Evolutionary conservation across 2,888 invertebrate species (phyloP).

Genomic region (Dinocampus coccinellae): DNA sequence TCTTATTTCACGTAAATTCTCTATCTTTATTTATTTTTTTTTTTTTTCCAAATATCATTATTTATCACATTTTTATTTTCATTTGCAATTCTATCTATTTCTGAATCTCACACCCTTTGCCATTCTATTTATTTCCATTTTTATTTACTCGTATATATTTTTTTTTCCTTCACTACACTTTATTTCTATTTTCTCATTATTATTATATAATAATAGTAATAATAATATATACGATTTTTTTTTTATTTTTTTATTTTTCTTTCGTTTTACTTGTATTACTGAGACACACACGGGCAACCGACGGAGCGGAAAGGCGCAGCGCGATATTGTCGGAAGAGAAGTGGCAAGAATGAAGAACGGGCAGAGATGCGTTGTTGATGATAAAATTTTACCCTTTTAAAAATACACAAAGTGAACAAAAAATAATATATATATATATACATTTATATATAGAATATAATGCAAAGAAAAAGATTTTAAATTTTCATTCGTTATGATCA

Average conservation of each 20-base stretch:
- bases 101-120: not conserved
- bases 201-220: too few relatives aligned
- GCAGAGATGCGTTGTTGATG: slow-evolving; percentile 36
- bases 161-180: not conserved
- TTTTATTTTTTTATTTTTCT: slow-evolving; percentile 3
- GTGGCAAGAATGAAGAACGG: slow-evolving; percentile 28
- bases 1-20: too few relatives aligned
- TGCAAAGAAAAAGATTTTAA: slow-evolving; percentile 22
- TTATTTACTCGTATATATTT: not conserved
- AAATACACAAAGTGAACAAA: not conserved
- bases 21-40: too few relatives aligned
- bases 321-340: slow-evolving; percentile 31
- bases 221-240: too few relatives aligned
- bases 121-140: too few relatives aligned
- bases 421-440: not conserved
- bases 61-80: too few relatives aligned
- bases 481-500: slow-evolving; percentile 32
- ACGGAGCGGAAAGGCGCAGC: slow-evolving; percentile 27
- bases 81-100: too few relatives aligned
- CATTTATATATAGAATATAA: not conserved
- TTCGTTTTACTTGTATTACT: slow-evolving; percentile 7
- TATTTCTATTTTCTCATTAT: slow-evolving; percentile 1
- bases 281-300: not conserved
- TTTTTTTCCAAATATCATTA: too few relatives aligned
- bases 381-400: slow-evolving; percentile 30